Evolutionary conservation across 2,113 vertebrate genomes (phyloP).

Genomic region (Eurystomus gularis): DNA sequence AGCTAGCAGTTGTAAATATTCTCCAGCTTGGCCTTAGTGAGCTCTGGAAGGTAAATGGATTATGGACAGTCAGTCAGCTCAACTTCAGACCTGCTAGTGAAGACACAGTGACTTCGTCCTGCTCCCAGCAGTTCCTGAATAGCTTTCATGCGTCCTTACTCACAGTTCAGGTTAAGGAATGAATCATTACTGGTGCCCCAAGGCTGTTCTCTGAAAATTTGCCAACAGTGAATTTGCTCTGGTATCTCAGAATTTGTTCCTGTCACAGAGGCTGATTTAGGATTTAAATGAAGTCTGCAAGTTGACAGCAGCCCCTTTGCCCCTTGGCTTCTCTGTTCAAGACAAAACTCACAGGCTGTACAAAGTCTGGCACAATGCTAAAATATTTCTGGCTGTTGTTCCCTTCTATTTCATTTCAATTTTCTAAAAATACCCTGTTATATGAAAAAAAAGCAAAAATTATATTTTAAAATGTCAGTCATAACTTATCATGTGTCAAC

Average conservation of each 20-base stretch:
- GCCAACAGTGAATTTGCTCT: neutral
- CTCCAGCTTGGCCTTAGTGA: neutral
- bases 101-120: neutral
- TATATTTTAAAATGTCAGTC: neutral
- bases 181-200: neutral
- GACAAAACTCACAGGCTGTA: neutral
- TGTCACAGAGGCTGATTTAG: conserved; percentile 7
- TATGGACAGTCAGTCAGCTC: neutral
- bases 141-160: neutral
- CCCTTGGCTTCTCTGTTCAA: neutral
- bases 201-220: neutral
- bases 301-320: neutral
- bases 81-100: neutral
- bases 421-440: neutral
- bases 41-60: neutral
- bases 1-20: neutral
- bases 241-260: conserved; percentile 8
- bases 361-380: neutral
- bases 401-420: neutral
- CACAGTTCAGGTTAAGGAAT: neutral
- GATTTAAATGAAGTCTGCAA: neutral
- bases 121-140: neutral
- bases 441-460: neutral
- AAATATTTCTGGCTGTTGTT: neutral
- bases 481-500: neutral